These are phyloP conservation scores for Uromys caudimaculatus DNA, from an alignment of 2,797 vertebrate species.

Conservation along the genomic window DNA sequence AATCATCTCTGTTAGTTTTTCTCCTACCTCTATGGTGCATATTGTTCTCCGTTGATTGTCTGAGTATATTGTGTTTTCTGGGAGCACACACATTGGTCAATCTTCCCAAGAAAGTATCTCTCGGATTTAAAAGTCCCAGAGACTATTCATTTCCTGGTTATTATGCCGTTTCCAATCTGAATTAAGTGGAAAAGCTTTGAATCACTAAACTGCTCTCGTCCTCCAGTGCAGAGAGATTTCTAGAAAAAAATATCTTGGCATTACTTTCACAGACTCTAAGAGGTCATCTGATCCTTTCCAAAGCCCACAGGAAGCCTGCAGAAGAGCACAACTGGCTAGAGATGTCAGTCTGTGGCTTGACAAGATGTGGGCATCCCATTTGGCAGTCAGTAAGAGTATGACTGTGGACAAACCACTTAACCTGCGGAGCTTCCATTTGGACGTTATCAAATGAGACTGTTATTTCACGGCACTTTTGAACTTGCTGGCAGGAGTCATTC, in stretches of 20 bases:
- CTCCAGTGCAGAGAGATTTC: background rate
- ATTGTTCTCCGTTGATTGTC: background rate
- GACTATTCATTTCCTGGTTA: background rate
- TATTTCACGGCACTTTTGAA: background rate
- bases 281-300: background rate
- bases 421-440: background rate
- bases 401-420: background rate
- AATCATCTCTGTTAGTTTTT: background rate
- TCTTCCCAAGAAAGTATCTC: background rate
- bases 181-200: background rate
- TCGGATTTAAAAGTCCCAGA: background rate
- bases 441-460: background rate
- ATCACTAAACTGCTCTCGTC: background rate
- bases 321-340: fast-evolving
- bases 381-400: background rate
- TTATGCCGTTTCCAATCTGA: background rate
- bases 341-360: background rate
- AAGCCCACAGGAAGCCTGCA: background rate
- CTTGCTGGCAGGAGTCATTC: background rate
- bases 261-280: background rate
- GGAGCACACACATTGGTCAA: background rate
- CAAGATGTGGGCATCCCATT: background rate
- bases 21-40: background rate
- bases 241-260: background rate
- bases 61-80: conserved; percentile 14